phyloP scores from a whole-genome alignment of 2,113 vertebrate species.

The Melanostigma gelatinosum region DNA sequence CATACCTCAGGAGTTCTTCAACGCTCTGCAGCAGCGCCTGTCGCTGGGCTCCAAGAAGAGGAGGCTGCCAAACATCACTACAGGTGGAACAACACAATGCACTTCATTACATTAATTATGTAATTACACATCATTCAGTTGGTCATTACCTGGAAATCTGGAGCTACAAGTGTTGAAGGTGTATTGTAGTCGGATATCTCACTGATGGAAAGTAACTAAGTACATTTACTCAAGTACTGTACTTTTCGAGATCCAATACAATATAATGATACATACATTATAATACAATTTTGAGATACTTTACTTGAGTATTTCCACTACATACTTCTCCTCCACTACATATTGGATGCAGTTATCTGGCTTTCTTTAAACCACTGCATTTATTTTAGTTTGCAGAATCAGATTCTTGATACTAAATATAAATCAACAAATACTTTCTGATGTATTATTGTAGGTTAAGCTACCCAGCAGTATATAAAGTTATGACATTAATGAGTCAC shows the following conservation, averaged over 20 bases:
- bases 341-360: no score
- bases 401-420: neutral
- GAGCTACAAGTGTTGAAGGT: neutral
- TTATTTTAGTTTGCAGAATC: neutral
- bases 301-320: neutral
- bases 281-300: neutral
- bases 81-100: slow-evolving; percentile 76
- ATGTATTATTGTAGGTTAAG: no score
- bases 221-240: neutral
- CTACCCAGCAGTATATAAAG: no score
- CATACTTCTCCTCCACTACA: neutral
- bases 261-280: no score
- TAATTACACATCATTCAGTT: neutral
- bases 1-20: slow-evolving; percentile 93
- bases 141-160: neutral
- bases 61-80: slow-evolving; percentile 92
- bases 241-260: neutral
- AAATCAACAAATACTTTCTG: neutral
- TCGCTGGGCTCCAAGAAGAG: slow-evolving; percentile 91
- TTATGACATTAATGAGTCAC: no score
- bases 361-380: neutral
- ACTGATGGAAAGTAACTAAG: neutral
- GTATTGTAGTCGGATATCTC: neutral
- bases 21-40: slow-evolving; percentile 90
- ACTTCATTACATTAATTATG: neutral